Conservation (phyloP, 2,888 invertebrate species). For the Ectropis crepuscularia region DNA sequence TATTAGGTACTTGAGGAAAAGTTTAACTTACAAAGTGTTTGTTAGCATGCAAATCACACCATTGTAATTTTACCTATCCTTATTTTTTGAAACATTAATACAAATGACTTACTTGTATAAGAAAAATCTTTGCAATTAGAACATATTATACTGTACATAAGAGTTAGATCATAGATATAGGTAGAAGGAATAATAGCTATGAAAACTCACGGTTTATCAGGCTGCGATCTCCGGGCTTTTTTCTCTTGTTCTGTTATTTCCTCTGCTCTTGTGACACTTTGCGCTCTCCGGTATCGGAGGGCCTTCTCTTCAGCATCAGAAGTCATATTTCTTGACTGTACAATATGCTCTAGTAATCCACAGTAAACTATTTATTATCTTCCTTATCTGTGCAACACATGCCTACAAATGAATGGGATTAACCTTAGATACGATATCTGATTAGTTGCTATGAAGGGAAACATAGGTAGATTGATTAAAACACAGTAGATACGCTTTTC, state of each 20-base stretch:
- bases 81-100: too few species aligned
- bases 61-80: too few species aligned
- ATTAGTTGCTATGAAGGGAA: constrained; percentile 6
- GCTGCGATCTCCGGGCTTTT: constrained; percentile 90
- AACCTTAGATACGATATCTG: constrained; percentile 19
- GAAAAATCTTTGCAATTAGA: too few species aligned
- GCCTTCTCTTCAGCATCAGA: constrained; percentile 78
- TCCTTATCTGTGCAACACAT: constrained; percentile 29
- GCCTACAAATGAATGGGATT: constrained; percentile 20
- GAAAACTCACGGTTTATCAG: constrained; percentile 93
- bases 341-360: constrained; percentile 14
- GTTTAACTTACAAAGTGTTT: too few species aligned
- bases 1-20: too few species aligned
- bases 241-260: constrained; percentile 93
- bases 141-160: too few species aligned
- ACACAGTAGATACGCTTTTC: constrained; percentile 1
- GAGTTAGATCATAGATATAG: too few species aligned
- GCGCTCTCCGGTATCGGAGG: constrained; percentile 89
- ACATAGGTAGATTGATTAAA: constrained; percentile 8
- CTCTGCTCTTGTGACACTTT: constrained; percentile 95
- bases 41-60: too few species aligned
- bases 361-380: constrained; percentile 27
- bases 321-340: constrained; percentile 55
- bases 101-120: too few species aligned
- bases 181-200: constrained; percentile 2